phyloP scores from a whole-genome alignment of 2,797 vertebrate genomes.

The Eupleurogrammus muticus region DNA sequence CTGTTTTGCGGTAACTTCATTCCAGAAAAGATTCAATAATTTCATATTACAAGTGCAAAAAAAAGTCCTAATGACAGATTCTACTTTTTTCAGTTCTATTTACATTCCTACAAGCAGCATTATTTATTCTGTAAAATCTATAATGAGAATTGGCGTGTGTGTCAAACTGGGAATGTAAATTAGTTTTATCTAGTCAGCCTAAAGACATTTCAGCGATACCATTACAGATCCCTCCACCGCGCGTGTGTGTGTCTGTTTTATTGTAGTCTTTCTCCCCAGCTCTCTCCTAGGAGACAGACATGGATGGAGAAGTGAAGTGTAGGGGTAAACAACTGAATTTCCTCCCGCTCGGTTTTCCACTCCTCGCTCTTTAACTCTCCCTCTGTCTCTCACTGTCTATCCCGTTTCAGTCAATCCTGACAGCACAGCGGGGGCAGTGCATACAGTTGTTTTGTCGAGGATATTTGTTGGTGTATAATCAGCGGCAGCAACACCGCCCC shows the following conservation, averaged over 20 bases:
- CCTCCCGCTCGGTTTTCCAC: constrained; percentile 7
- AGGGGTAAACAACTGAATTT: constrained; percentile 23
- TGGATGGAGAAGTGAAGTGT: constrained; percentile 8
- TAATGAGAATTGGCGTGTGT: background rate
- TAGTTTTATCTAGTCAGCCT: background rate
- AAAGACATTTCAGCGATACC: background rate
- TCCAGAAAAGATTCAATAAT: background rate
- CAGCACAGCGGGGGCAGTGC: constrained; percentile 32
- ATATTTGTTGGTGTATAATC: constrained; percentile 53
- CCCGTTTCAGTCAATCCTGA: constrained; percentile 20
- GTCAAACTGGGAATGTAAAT: constrained; percentile 4
- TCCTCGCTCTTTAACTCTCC: constrained; percentile 25
- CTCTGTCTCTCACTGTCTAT: constrained; percentile 21
- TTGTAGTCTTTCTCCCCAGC: background rate
- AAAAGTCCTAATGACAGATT: background rate
- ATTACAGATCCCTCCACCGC: background rate
- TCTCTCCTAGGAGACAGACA: background rate
- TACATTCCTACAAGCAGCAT: background rate
- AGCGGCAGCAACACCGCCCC: constrained; percentile 22
- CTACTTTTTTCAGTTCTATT: background rate
- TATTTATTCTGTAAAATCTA: background rate
- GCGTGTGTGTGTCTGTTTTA: background rate
- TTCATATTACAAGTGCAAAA: background rate
- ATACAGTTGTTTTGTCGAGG: constrained; percentile 36
- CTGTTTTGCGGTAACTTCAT: background rate